Evolutionary conservation across 2,113 vertebrate species (phyloP), one percentile per base, ranked within the genome.

Genomic region (Callaeas wilsoni): DNA sequence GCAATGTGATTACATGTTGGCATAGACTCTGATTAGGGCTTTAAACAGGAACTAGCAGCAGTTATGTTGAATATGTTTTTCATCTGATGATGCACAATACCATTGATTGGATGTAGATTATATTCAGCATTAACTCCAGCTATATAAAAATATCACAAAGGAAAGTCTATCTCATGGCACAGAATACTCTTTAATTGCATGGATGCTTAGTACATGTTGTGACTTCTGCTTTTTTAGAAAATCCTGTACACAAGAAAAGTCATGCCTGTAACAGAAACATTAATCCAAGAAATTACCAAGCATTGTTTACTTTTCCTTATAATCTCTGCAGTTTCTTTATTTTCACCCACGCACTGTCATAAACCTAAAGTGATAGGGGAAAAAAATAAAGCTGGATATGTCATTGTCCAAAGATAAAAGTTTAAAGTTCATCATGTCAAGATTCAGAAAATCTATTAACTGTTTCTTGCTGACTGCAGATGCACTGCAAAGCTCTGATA

Each of bases 91-190:
- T 96, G 94, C 96, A 97, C 97, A 97, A 97, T 97, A 96, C 96
- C 95, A 97, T 97, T 97, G 97, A 97, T 97, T 97, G 97, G 97
- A 96, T 89, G 94, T 75, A 96, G 95, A 97, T 97, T 97, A 96
- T 96, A 96, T 95, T 93, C 97, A 95, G 84, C 97, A 96, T 96
- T 97, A 97, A 97, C 94, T 96, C 93, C 90, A 94, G 89, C 93
- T 96, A 89, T 96, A 87, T 95, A 97, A 97, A 97, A 96, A 97
- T 96, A 96, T 90, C 96, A 97, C 96, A 97, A 97, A 95, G 90
- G 65, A 93, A 96, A 95, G 68, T 94, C 84, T 94, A 94, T 95
- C 95, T 96, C 91, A 69, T 50, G 70, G 82, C 93, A 95, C 84
- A 97, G 96, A 97, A 97, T 97, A 63, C 94, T 96, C 94, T 96